Percentiles rank a stretch among this genome's conserved stretches.
Evolutionary conservation across 1,140 invertebrate species (phyloP).

Genomic region (Drosophila nannoptera): DNA sequence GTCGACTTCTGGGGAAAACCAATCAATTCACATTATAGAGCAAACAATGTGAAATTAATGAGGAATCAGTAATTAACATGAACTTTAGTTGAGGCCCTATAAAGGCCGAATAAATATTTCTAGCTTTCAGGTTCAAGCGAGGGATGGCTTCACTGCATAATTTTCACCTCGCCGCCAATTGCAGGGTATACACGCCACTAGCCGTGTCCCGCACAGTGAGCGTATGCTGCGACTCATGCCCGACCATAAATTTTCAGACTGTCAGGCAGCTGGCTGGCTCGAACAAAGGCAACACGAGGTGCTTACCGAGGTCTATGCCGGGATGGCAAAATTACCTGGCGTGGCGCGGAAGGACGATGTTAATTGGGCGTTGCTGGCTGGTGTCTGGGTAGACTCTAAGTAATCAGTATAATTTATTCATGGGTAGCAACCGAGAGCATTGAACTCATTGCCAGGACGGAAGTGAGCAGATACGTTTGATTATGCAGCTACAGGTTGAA

Average conservation of each 20-base stretch:
- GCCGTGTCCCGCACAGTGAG: conserved; percentile 55
- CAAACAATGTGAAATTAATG: no score
- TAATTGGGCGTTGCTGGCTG: conserved; percentile 42
- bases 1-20: no score
- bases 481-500: neutral
- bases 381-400: conserved; percentile 15
- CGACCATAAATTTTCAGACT: conserved; percentile 68
- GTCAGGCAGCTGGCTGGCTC: conserved; percentile 51
- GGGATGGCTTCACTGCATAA: neutral
- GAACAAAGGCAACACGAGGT: conserved; percentile 7
- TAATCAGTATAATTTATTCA: conserved; percentile 48
- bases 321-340: conserved; percentile 52
- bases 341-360: conserved; percentile 23
- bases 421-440: conserved; percentile 36
- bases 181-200: conserved; percentile 33
- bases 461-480: neutral
- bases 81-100: no score
- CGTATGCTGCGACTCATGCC: conserved; percentile 46
- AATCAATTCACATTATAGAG: no score
- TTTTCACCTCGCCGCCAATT: neutral
- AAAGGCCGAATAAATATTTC: no score
- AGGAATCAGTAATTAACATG: no score
- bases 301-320: conserved; percentile 13
- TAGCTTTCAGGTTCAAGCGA: no score
- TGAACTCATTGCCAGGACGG: conserved; percentile 27